Conservation (phyloP, 2,113 vertebrate species). For the Globicephala melas region DNA sequence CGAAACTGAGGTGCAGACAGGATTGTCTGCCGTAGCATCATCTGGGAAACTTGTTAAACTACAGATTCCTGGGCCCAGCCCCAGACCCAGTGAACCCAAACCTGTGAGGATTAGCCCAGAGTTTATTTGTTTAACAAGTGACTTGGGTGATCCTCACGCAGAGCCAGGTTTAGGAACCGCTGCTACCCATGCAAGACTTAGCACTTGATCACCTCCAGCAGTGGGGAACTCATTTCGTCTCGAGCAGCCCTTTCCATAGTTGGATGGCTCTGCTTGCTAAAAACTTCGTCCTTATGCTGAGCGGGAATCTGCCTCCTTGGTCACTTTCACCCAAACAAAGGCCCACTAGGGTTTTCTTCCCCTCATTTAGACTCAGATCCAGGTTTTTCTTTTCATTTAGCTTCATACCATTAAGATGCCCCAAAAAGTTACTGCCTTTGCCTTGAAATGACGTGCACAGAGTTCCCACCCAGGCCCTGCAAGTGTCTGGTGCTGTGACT, state of each 20-base stretch:
- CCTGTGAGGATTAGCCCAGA: neutral
- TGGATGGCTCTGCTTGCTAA: neutral
- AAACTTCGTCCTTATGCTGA: neutral
- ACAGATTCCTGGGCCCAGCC: neutral
- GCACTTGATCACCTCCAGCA: neutral
- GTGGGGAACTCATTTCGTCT: neutral
- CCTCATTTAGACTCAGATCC: neutral
- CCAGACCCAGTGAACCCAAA: neutral
- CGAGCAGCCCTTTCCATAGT: neutral
- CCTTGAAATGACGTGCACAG: conserved; percentile 40
- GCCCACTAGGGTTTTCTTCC: neutral
- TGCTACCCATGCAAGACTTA: neutral
- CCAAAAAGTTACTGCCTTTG: conserved; percentile 74
- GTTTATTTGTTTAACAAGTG: neutral
- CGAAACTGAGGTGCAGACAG: neutral
- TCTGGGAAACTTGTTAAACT: neutral
- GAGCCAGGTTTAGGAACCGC: neutral
- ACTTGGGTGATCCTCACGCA: neutral
- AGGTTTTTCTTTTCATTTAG: conserved; percentile 71
- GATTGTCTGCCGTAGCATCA: neutral
- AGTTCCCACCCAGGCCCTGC: conserved; percentile 70
- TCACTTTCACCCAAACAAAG: conserved; percentile 8
- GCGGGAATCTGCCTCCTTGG: neutral
- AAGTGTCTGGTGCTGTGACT: conserved; percentile 69
- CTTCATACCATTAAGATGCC: conserved; percentile 73